Percentiles rank a stretch among this genome's conserved stretches.
phyloP scores from a whole-genome alignment of 2,888 invertebrate genomes.

The Coelogynopora nodosa region DNA sequence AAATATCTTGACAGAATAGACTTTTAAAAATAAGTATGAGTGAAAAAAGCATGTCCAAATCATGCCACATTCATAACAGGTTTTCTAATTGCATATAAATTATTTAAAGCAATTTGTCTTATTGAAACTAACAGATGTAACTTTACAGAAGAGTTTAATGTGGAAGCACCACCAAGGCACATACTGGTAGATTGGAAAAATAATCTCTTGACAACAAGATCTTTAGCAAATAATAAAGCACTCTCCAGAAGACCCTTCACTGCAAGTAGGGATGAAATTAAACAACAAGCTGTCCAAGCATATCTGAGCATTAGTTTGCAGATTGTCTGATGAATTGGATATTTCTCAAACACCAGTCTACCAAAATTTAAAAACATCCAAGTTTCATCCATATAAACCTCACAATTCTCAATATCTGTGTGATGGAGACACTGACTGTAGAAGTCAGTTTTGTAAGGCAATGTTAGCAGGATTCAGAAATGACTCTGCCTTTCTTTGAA shows the following conservation, averaged over 20 bases:
- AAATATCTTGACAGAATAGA: too few species aligned
- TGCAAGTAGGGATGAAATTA: not conserved
- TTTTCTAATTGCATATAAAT: too few species aligned
- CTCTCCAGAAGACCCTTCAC: not conserved
- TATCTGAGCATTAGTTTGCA: not conserved
- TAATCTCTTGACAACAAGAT: not conserved
- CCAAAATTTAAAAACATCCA: conserved; percentile 1
- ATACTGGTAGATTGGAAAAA: not conserved
- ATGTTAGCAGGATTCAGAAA: too few species aligned
- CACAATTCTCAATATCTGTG: not conserved
- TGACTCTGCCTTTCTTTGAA: too few species aligned
- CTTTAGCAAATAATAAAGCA: not conserved
- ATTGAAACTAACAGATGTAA: not conserved
- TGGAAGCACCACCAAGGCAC: not conserved
- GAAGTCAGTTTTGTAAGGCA: not conserved
- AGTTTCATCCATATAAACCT: not conserved
- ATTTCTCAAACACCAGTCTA: conserved; percentile 28
- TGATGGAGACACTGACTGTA: not conserved
- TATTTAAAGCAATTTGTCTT: too few species aligned
- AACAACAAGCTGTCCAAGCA: not conserved
- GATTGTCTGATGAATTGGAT: conserved; percentile 21
- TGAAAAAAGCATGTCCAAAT: too few species aligned
- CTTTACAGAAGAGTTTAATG: not conserved
- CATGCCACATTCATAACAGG: too few species aligned
- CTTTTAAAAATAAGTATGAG: too few species aligned